Evolutionary conservation across 2,797 vertebrate species (phyloP).

Genomic region (Xenops minutus): DNA sequence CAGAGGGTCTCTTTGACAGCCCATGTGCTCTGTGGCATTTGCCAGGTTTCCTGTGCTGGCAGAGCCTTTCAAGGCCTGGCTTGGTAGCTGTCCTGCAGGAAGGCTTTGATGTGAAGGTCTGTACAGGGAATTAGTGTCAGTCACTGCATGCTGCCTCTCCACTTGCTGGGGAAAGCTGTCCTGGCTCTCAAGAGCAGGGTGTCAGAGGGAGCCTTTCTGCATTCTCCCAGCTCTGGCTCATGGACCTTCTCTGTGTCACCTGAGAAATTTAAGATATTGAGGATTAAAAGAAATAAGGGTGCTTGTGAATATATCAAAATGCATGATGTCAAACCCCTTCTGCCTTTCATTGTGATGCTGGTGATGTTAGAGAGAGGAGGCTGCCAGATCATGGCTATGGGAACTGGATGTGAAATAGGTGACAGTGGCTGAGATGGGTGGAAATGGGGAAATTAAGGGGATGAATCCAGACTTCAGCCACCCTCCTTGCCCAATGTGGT

Average conservation of each 20-base stretch:
- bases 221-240: background rate
- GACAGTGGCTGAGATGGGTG: background rate
- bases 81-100: background rate
- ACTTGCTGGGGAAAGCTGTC: rapidly evolving
- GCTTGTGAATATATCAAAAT: background rate
- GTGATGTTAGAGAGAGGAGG: background rate
- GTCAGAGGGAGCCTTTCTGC: background rate
- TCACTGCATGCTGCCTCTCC: background rate
- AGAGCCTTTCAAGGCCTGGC: background rate
- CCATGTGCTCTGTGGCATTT: rapidly evolving
- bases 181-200: background rate
- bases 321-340: background rate
- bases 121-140: background rate
- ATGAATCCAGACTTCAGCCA: background rate
- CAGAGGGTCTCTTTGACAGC: background rate
- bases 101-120: background rate
- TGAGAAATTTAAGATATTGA: background rate
- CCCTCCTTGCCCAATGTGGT: background rate
- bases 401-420: background rate
- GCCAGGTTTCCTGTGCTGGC: background rate
- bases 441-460: background rate
- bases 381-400: background rate
- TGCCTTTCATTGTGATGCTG: background rate
- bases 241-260: background rate
- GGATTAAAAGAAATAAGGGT: background rate